These are phyloP conservation scores for Pherbina coryleti DNA, from an alignment of 2,888 invertebrate species.

Conservation along the genomic window DNA sequence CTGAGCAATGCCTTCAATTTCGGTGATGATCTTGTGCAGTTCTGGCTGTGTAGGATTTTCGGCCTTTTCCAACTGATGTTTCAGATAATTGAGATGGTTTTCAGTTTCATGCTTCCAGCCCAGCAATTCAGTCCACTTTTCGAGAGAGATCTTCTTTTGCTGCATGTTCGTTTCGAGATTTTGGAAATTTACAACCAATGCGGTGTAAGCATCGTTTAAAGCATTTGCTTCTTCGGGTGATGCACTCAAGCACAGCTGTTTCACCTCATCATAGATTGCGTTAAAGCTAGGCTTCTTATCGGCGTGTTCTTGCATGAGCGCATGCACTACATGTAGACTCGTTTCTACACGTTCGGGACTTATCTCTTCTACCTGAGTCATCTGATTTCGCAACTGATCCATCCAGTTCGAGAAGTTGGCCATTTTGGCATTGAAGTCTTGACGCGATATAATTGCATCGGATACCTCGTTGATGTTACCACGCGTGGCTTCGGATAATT, in stretches of 20 bases:
- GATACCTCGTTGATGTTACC: slow-evolving; percentile 84
- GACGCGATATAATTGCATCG: slow-evolving; percentile 83
- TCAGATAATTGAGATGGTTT: slow-evolving; percentile 83
- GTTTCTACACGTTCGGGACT: slow-evolving; percentile 85
- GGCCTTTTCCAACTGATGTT: slow-evolving; percentile 82
- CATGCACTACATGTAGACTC: slow-evolving; percentile 82
- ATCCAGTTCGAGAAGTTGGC: slow-evolving; percentile 86
- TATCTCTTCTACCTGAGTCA: slow-evolving; percentile 84
- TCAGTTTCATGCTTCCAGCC: slow-evolving; percentile 85
- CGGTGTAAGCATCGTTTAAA: slow-evolving; percentile 81
- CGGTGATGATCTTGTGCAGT: slow-evolving; percentile 77
- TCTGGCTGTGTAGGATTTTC: slow-evolving; percentile 79
- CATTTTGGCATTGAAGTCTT: slow-evolving; percentile 86
- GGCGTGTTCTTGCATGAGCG: slow-evolving; percentile 85
- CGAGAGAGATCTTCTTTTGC: slow-evolving; percentile 80
- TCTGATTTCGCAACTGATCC: slow-evolving; percentile 78
- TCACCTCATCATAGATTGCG: slow-evolving; percentile 85
- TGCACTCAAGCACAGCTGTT: slow-evolving; percentile 78
- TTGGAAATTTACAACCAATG: slow-evolving; percentile 83
- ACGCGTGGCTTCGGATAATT: slow-evolving; percentile 82
- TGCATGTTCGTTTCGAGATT: slow-evolving; percentile 80
- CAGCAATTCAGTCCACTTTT: slow-evolving; percentile 86
- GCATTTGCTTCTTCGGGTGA: slow-evolving; percentile 81
- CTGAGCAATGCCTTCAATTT: slow-evolving; percentile 77
- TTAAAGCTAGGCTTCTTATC: slow-evolving; percentile 85